phyloP scores from a whole-genome alignment of 2,113 vertebrate species.

The Xiphias gladius region DNA sequence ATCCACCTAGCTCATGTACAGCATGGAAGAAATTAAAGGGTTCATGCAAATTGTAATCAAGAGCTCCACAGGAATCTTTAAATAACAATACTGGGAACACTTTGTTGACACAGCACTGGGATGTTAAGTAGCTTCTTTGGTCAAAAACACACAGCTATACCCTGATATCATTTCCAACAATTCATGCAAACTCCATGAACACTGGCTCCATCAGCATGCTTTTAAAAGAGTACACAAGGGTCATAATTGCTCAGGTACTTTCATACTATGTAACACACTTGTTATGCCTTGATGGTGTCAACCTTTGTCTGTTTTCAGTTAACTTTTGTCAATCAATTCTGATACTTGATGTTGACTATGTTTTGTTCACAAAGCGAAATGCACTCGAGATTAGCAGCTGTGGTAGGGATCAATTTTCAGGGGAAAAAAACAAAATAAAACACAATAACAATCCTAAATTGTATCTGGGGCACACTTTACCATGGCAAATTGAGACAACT shows the following conservation, averaged over 20 bases:
- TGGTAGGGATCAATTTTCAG: conserved; percentile 61
- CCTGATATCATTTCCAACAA: conserved; percentile 64
- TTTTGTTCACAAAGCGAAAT: conserved; percentile 84
- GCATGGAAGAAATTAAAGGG: conserved; percentile 39
- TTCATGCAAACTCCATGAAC: conserved; percentile 73
- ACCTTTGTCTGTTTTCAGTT: conserved; percentile 84
- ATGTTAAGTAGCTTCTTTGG: conserved; percentile 47
- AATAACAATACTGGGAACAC: conserved; percentile 63
- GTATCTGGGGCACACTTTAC: not conserved
- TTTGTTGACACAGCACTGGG: conserved; percentile 63
- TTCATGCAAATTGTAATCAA: conserved; percentile 48
- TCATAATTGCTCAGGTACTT: conserved; percentile 61
- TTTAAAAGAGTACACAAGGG: conserved; percentile 54
- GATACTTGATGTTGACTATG: conserved; percentile 84
- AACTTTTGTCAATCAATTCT: conserved; percentile 83
- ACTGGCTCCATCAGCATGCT: conserved; percentile 75
- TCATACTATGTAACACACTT: conserved; percentile 74
- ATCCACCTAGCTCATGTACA: conserved; percentile 36
- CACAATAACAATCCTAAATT: not conserved
- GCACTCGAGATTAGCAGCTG: conserved; percentile 87
- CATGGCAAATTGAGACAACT: conserved; percentile 13
- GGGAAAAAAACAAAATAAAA: not conserved
- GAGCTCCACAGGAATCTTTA: conserved; percentile 48
- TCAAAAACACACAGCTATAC: conserved; percentile 37
- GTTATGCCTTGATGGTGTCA: conserved; percentile 81